Evolutionary conservation across 2,888 invertebrate species (phyloP).

Genomic region (Acleris laterana): DNA sequence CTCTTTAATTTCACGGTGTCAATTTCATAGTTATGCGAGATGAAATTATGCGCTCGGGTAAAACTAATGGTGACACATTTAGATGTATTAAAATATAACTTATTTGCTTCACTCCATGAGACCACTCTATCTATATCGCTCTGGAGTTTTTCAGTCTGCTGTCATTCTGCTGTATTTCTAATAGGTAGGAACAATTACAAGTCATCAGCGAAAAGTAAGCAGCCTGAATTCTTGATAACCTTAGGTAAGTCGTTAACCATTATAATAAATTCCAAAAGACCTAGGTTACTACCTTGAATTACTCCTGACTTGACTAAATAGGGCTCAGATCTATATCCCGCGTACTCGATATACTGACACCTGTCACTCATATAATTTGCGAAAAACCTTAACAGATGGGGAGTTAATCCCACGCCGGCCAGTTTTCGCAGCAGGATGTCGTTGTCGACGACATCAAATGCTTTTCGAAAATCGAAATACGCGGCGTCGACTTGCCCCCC

Average conservation of each 20-base stretch:
- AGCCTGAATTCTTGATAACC: background rate
- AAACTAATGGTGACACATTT: background rate
- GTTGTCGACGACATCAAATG: background rate
- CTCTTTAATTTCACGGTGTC: background rate
- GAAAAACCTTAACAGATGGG: conserved; percentile 9
- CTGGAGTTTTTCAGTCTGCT: background rate
- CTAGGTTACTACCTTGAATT: no score
- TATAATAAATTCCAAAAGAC: no score
- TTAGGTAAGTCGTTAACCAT: no score
- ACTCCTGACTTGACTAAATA: no score
- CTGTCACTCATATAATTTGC: conserved; percentile 13
- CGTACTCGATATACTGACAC: conserved; percentile 1
- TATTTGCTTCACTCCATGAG: background rate
- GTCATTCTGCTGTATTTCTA: background rate
- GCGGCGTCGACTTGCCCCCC: conserved; percentile 18
- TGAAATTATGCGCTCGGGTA: background rate
- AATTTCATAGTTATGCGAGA: background rate
- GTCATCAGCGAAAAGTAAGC: background rate
- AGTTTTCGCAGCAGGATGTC: background rate
- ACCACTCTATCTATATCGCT: background rate
- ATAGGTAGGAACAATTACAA: background rate
- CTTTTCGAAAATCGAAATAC: conserved; percentile 10
- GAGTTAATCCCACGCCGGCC: conserved; percentile 12
- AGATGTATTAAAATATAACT: background rate
- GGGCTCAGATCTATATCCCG: no score